A percentile compares a stretch with the other conserved stretches of the same genome.
Evolutionary conservation across 2,888 invertebrate genomes (phyloP).

Genomic region (Lasioglossum leucozonium): DNA sequence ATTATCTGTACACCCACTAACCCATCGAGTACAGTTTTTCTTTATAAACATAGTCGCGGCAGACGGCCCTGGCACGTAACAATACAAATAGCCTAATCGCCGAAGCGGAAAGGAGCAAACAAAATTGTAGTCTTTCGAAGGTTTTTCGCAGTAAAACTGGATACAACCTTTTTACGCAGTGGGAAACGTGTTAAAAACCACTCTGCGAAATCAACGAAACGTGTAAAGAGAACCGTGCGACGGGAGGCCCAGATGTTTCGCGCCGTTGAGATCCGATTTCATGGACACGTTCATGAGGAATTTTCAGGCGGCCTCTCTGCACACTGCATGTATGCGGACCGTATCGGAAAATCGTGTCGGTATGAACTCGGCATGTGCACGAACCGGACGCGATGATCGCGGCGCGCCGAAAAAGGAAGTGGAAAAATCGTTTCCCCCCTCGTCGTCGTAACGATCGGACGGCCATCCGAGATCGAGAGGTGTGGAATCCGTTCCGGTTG

Average conservation of each 20-base stretch:
- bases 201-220: neutral
- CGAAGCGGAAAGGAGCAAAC: constrained; percentile 13
- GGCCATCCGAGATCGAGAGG: constrained; percentile 39
- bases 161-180: neutral
- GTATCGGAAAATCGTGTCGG: constrained; percentile 16
- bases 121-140: constrained; percentile 7
- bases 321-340: neutral
- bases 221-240: neutral
- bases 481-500: constrained; percentile 59
- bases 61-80: constrained; percentile 7
- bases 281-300: neutral
- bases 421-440: constrained; percentile 54
- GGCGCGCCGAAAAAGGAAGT: constrained; percentile 45
- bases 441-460: constrained; percentile 38
- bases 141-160: neutral
- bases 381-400: constrained; percentile 44
- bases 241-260: neutral
- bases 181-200: neutral
- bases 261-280: neutral
- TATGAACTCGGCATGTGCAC: constrained; percentile 30
- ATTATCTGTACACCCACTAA: neutral
- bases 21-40: neutral
- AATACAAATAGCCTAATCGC: constrained; percentile 1
- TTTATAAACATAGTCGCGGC: neutral
- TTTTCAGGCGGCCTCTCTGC: neutral